These are phyloP conservation scores for Macrotrachela quadricornifera DNA, from an alignment of 1,140 invertebrate genomes.

Conservation along the genomic window DNA sequence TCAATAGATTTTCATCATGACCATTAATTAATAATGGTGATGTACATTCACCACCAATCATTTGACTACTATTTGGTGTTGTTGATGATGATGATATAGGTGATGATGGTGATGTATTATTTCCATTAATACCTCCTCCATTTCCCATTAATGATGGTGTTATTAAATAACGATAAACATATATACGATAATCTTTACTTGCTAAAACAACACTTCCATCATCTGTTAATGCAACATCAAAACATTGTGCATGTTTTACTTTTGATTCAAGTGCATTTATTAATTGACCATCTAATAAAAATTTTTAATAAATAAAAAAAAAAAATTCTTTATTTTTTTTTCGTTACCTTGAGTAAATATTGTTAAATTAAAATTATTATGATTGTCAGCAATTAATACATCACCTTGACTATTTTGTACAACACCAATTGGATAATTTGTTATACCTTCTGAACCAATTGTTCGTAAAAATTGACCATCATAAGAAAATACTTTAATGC, in stretches of 20 bases:
- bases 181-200: conserved; percentile 95
- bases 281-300: conserved; percentile 53
- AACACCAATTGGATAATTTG: conserved; percentile 96
- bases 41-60: too few relatives aligned
- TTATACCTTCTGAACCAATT: conserved; percentile 92
- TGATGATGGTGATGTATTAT: too few relatives aligned
- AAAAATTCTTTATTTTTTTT: too few relatives aligned
- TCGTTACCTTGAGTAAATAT: conserved; percentile 41
- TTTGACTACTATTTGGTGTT: too few relatives aligned
- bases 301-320: too few relatives aligned
- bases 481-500: conserved; percentile 98
- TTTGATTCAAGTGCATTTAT: conserved; percentile 91
- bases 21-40: too few relatives aligned
- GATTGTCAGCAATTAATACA: conserved; percentile 94
- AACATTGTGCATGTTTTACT: conserved; percentile 98
- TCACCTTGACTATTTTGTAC: conserved; percentile 87
- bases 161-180: conserved; percentile 42
- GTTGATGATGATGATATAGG: too few relatives aligned
- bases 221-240: conserved; percentile 95
- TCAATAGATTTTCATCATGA: too few relatives aligned
- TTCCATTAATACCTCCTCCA: too few relatives aligned
- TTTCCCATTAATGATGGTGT: too few relatives aligned
- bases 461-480: conserved; percentile 86
- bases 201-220: conserved; percentile 94
- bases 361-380: conserved; percentile 98